Percentiles rank a stretch among this genome's conserved stretches.
Evolutionary conservation across 2,797 vertebrate genomes (phyloP).

Genomic region (Champsocephalus gunnari): DNA sequence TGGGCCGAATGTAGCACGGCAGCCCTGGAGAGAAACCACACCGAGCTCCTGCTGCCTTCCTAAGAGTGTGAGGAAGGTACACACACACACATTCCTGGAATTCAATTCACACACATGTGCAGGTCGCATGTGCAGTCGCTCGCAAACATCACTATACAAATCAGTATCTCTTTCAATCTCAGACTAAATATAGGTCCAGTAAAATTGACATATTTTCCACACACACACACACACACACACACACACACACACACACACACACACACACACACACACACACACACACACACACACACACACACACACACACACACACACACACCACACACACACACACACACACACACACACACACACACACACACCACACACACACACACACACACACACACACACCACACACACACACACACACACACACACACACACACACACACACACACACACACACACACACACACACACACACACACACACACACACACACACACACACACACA

Average conservation of each 20-base stretch:
- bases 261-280: too few relatives aligned
- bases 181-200: not conserved
- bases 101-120: constrained; percentile 32
- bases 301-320: too few relatives aligned
- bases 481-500: not conserved
- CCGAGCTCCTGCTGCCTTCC: constrained; percentile 8
- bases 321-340: too few relatives aligned
- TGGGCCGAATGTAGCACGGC: constrained; percentile 29
- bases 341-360: not conserved
- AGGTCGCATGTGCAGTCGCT: not conserved
- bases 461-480: not conserved
- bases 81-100: constrained; percentile 41
- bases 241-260: not conserved
- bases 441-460: too few relatives aligned
- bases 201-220: constrained; percentile 1
- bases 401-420: not conserved
- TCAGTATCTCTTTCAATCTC: constrained; percentile 2
- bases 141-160: constrained; percentile 1
- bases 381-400: not conserved
- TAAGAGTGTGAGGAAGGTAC: constrained; percentile 20
- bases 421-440: too few relatives aligned
- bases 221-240: not conserved
- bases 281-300: too few relatives aligned
- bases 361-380: not conserved
- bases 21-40: constrained; percentile 14